Base-by-base conservation (phyloP, 2,797 vertebrate species). In the Ctenochaetus hawaiiensis region DNA sequence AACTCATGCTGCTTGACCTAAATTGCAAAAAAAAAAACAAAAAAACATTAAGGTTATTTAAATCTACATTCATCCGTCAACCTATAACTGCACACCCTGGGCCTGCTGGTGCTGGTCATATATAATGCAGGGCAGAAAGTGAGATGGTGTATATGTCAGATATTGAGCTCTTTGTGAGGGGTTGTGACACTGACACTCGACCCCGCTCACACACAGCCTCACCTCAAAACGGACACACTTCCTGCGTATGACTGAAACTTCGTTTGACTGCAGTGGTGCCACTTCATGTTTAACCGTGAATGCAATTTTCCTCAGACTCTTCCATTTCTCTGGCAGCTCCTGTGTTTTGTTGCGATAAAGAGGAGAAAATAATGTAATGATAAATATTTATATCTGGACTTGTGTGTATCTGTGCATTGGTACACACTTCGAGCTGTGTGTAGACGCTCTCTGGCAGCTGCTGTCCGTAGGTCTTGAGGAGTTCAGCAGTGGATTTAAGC, bases 181-280 rank as follows among this genome's bases (percentile, higher is more conserved):
- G 71, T 14, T 62, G 41, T 30, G 49, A 56, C 58, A 26, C 43
- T 77, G 85, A 87, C 63, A 90, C 67, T 43, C 51, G 14, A 91
- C 34, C 45, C 75, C 1, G 1, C 62, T 81, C 67, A 67, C 77
- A 80, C 78, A 61, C 58, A 78, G 66, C 37, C 94, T 90, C 95
- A 96, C 96, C 96, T 98, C 96, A 91, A 96, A 97, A 89, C 96
- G 94, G 87, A 97, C 95, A 91, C 95, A 87, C 90, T 98, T 98
- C 90, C 95, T 96, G 89, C 96, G 94, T 92, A 98, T 97, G 92
- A 97, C 95, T 78, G 96, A 92, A 75, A 96, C 95, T 91, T 96
- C 96, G 81, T 94, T 96, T 89, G 96, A 95, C 91, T 96, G 95
- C 65, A 95, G 90, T 51, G 95, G 93, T 23, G 95, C 93, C 34